Base-by-base conservation (phyloP, 2,797 vertebrate species). In the Cossypha caffra region DNA sequence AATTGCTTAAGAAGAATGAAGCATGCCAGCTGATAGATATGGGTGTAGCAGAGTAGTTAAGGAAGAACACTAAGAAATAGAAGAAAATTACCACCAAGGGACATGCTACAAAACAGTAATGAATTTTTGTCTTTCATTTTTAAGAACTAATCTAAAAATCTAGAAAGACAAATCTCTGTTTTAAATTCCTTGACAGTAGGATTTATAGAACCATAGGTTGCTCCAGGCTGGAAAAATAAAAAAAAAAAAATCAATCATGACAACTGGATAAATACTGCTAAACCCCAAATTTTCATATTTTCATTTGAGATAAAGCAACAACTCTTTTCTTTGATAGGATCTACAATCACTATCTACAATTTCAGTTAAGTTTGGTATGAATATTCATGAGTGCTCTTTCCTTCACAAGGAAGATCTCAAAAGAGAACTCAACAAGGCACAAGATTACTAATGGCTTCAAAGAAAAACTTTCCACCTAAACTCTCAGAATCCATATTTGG, bases 1-100 rank as follows among this genome's bases (percentile, higher is more conserved):
- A 93, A 74, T 88, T 95, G 40, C 52, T 92, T 86, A 78, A 64
- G 75, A 88, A 85, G 62, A 85, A 66, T 62, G 66, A 95, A 90
- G 25, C 25, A 38, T 35, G 58, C 35, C 58, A 51, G 42, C 47
- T 40, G 29, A 63, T 58, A 45, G 43, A 45, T 45, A 45, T 23
- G 21, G 45, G 45, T 45, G 45, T 45, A 45, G 21, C 45, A 45
- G 45, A 23, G 12, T 23, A 85, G 45, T 5, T 50, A 61, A 54
- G 57, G 43, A 87, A 84, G 37, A 48, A 3, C 8, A 35, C 45
- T 63, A 51, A 47, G 83, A 88, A 90, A 64, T 15, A 79, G 77
- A 63, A 54, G 71, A 95, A 96, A 83, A 66, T 59, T 16, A n/a
- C 8, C 31, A 17, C n/a, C 75, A 19, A 35, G 26, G 24, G 11